Percentiles rank a stretch among this genome's conserved stretches.
phyloP scores from a whole-genome alignment of 2,113 vertebrate species.

The Fregetta grallaria region DNA sequence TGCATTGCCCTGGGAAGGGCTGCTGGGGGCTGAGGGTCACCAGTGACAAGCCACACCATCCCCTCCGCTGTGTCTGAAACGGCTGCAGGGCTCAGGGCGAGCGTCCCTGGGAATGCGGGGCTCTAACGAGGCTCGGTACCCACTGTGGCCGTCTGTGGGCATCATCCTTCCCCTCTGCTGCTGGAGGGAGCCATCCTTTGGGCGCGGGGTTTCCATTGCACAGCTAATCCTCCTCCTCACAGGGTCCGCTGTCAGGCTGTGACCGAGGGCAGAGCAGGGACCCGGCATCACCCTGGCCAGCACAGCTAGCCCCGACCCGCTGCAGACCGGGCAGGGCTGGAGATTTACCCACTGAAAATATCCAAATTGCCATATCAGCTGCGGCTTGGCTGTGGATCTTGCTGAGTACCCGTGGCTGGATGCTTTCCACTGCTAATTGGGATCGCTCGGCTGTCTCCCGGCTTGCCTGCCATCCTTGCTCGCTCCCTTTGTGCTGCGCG shows the following conservation, averaged over 20 bases:
- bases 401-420: background rate
- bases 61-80: background rate
- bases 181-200: fast-evolving
- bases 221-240: background rate
- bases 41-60: background rate
- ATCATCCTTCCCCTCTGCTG: background rate
- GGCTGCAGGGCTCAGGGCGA: background rate
- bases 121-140: background rate
- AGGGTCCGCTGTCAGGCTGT: background rate
- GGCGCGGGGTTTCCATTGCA: fast-evolving
- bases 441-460: background rate
- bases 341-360: background rate
- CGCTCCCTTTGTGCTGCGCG: background rate
- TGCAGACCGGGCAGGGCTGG: background rate
- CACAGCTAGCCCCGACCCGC: background rate
- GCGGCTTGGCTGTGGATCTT: background rate
- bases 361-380: background rate
- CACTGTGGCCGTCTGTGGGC: fast-evolving
- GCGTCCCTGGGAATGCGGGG: background rate
- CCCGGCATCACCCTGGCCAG: background rate
- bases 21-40: background rate
- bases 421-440: background rate
- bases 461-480: background rate
- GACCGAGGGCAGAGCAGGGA: background rate
- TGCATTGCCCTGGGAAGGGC: background rate